Evolutionary conservation across 2,113 vertebrate genomes (phyloP).

Genomic region (Mixornis gularis): DNA sequence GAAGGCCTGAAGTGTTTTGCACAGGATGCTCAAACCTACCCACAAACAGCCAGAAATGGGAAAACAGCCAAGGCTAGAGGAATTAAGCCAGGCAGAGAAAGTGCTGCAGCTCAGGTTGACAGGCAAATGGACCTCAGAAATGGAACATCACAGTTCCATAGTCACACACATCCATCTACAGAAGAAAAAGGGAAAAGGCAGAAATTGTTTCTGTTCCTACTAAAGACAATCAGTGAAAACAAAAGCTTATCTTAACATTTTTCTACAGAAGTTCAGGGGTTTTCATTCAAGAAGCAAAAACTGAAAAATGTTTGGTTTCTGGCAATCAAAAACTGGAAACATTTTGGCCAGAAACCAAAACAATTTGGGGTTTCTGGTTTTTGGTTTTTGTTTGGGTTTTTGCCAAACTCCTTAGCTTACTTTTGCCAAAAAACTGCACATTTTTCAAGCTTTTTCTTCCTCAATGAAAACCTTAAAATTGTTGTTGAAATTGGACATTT

Average conservation of each 20-base stretch:
- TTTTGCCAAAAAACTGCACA: slow-evolving; percentile 36
- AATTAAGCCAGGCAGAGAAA: not conserved
- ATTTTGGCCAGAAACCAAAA: slow-evolving; percentile 38
- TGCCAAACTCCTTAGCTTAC: slow-evolving; percentile 14
- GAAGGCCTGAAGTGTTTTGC: not conserved
- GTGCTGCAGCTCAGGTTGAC: not conserved
- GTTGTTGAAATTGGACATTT: slow-evolving; percentile 57
- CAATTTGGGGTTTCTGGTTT: slow-evolving; percentile 45
- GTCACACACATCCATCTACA: accelerated
- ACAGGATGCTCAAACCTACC: not conserved
- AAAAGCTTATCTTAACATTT: not conserved
- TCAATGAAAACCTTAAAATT: slow-evolving; percentile 50
- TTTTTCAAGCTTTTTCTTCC: slow-evolving; percentile 54
- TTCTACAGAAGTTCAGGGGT: not conserved
- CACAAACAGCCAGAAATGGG: not conserved
- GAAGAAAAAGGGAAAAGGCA: not conserved
- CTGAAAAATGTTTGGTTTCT: slow-evolving; percentile 37
- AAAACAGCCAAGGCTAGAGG: not conserved
- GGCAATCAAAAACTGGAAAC: slow-evolving; percentile 47
- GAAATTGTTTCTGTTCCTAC: not conserved
- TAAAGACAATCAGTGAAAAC: not conserved
- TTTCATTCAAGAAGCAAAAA: slow-evolving; percentile 23
- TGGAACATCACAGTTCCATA: accelerated
- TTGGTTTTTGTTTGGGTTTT: slow-evolving; percentile 38
- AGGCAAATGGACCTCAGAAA: not conserved